phyloP scores from a whole-genome alignment of 2,888 invertebrate genomes.

The Ephialtes manifestator region DNA sequence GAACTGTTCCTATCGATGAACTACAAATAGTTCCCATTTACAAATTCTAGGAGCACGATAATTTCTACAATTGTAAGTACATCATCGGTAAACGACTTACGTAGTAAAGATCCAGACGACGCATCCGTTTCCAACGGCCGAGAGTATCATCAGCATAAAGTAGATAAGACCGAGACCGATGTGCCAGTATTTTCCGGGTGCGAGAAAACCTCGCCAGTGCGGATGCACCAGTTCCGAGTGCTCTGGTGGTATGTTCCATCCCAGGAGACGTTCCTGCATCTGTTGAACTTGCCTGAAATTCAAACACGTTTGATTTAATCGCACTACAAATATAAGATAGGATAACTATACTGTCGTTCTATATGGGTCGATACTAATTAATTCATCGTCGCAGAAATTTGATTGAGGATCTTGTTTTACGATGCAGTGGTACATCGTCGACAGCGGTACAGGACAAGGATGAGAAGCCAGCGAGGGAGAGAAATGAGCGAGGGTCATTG shows the following conservation, averaged over 20 bases:
- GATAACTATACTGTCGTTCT: neutral
- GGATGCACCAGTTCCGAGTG: constrained; percentile 89
- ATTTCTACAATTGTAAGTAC: neutral
- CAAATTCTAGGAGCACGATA: neutral
- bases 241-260: constrained; percentile 91
- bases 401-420: constrained; percentile 27
- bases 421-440: constrained; percentile 41
- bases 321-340: neutral
- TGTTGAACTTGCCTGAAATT: constrained; percentile 78
- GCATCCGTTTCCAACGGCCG: constrained; percentile 90
- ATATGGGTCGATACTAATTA: constrained; percentile 52
- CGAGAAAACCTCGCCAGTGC: constrained; percentile 90
- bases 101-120: constrained; percentile 92
- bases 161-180: constrained; percentile 89
- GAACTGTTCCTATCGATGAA: too few species aligned
- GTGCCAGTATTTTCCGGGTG: constrained; percentile 90
- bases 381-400: constrained; percentile 54
- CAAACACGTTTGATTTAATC: constrained; percentile 37
- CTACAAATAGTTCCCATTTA: too few species aligned
- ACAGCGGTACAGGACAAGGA: constrained; percentile 23
- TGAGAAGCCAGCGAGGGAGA: constrained; percentile 22
- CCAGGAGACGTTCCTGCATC: constrained; percentile 86
- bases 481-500: constrained; percentile 64
- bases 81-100: constrained; percentile 86
- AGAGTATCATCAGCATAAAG: constrained; percentile 88